phyloP scores from a whole-genome alignment of 2,113 vertebrate genomes.

The Callithrix jacchus region DNA sequence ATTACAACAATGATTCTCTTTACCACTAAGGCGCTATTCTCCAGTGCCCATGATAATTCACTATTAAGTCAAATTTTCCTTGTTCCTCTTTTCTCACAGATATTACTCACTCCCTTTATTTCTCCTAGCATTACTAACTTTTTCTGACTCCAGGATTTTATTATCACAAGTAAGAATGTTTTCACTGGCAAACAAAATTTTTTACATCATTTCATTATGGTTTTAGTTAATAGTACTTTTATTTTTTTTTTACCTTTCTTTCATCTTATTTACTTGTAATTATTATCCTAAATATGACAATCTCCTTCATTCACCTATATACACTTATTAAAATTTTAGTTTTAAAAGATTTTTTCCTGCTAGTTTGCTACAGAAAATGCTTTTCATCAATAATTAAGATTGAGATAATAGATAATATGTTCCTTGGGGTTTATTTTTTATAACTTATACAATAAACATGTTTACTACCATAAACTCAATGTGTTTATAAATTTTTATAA shows the following conservation, averaged over 20 bases:
- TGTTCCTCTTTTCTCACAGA: not conserved
- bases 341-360: not conserved
- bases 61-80: not conserved
- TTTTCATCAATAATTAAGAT: not conserved
- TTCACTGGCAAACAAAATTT: not conserved
- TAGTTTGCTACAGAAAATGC: not conserved
- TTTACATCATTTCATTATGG: not conserved
- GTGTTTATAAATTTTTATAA: not conserved
- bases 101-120: not conserved
- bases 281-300: not conserved
- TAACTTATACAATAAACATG: not conserved
- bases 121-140: not conserved
- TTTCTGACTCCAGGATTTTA: not conserved
- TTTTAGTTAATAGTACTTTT: not conserved
- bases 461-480: not conserved
- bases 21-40: not conserved
- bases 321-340: not conserved
- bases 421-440: not conserved
- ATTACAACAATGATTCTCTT: not conserved
- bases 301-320: conserved; percentile 7
- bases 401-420: conserved; percentile 9
- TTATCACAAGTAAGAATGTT: not conserved
- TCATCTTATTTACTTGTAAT: not conserved
- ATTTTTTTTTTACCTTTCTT: conserved; percentile 9
- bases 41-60: not conserved